Evolutionary conservation across 92 coral and sea anemone species (phyloP).

Genomic region (Parazoanthus atlanticus): DNA sequence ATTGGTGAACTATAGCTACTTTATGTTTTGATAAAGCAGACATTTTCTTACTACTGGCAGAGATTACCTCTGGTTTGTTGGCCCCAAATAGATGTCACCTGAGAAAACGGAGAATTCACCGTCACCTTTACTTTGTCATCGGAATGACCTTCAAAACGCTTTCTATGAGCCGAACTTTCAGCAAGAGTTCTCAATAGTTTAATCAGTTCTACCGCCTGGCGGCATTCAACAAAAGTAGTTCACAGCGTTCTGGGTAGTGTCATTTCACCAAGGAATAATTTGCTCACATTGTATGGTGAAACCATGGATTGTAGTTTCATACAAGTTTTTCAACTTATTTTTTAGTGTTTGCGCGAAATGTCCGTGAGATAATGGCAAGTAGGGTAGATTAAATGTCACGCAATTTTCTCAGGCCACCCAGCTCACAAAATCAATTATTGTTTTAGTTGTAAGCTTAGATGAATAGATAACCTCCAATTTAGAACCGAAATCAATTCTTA

Average conservation of each 20-base stretch:
- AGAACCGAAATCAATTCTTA: not conserved
- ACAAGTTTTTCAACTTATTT: not conserved
- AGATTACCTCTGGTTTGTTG: not conserved
- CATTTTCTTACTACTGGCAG: not conserved
- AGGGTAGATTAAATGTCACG: constrained; percentile 26
- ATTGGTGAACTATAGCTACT: not conserved
- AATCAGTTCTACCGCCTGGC: constrained; percentile 25
- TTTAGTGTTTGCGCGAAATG: not conserved
- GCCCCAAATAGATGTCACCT: not conserved
- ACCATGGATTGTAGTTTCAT: not conserved
- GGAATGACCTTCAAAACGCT: constrained; percentile 24
- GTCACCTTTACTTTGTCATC: constrained; percentile 36
- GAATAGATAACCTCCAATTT: constrained; percentile 1
- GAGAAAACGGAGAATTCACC: constrained; percentile 22
- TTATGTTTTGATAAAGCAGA: not conserved
- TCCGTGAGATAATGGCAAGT: constrained; percentile 17
- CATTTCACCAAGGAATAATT: constrained; percentile 15
- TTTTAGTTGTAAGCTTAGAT: constrained; percentile 29
- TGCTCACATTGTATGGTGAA: not conserved
- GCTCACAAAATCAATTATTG: constrained; percentile 1
- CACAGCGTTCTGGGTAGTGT: constrained; percentile 12
- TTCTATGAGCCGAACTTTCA: constrained; percentile 44
- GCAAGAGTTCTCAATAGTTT: constrained; percentile 30
- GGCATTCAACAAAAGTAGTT: constrained; percentile 2
- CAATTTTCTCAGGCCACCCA: constrained; percentile 39